Percentiles rank a stretch among this genome's conserved stretches.
These are phyloP conservation scores for Paraplagusia blochii DNA, from an alignment of 2,113 vertebrate species.

Conservation along the genomic window DNA sequence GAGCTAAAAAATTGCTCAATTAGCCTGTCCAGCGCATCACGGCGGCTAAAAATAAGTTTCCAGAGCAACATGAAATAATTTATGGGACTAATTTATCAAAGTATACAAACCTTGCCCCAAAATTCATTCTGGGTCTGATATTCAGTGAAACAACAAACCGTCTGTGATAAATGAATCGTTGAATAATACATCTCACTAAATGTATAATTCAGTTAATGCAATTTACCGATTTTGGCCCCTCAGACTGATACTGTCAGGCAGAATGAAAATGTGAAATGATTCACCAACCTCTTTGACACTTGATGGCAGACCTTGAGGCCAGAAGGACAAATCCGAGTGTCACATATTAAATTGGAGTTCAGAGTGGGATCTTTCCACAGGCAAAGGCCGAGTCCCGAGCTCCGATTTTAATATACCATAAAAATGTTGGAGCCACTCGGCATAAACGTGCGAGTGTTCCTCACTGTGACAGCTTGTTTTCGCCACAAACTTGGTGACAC, in stretches of 20 bases:
- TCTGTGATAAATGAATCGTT: slow-evolving; percentile 55
- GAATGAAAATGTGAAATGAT: slow-evolving; percentile 50
- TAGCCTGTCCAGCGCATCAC: slow-evolving; percentile 56
- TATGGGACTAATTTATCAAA: slow-evolving; percentile 62
- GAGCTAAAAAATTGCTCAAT: slow-evolving; percentile 55
- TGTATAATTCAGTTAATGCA: slow-evolving; percentile 66
- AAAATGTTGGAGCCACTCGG: slow-evolving; percentile 1
- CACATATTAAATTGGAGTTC: slow-evolving; percentile 52
- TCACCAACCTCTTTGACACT: slow-evolving; percentile 22
- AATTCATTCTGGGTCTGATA: slow-evolving; percentile 56
- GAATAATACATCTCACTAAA: slow-evolving; percentile 64
- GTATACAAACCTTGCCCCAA: slow-evolving; percentile 41
- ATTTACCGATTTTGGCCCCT: slow-evolving; percentile 42
- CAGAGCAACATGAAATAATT: slow-evolving; percentile 56
- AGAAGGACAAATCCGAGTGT: slow-evolving; percentile 39
- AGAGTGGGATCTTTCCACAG: slow-evolving; percentile 34
- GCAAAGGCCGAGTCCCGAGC: slow-evolving; percentile 25
- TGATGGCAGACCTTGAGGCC: slow-evolving; percentile 33
- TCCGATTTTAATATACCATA: slow-evolving; percentile 19
- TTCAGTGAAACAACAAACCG: slow-evolving; percentile 59
- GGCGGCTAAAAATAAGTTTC: slow-evolving; percentile 48
- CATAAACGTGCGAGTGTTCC: not conserved
- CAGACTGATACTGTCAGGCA: slow-evolving; percentile 32
- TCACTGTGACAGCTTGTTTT: slow-evolving; percentile 10
- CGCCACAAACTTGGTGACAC: not conserved